Conservation (phyloP, 2,113 vertebrate genomes). For the Hemichromis elongatus region DNA sequence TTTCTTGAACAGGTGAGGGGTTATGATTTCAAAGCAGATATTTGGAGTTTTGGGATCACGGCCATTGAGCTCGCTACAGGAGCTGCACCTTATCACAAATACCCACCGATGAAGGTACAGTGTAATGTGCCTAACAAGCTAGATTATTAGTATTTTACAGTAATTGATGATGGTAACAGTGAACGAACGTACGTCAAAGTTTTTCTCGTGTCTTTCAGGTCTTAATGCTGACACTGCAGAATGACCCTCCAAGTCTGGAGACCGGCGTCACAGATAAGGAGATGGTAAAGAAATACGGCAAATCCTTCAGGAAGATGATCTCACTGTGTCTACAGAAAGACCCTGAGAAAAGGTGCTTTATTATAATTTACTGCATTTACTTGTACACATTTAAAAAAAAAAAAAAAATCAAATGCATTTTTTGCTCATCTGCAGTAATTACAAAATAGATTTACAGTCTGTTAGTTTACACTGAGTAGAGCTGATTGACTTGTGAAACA, state of each 20-base stretch:
- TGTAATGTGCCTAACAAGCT: background rate
- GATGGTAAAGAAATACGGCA: conserved; percentile 97
- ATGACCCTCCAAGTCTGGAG: conserved; percentile 91
- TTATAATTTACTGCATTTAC: background rate
- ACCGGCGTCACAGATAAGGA: conserved; percentile 97
- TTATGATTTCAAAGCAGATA: conserved; percentile 98
- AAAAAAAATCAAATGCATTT: background rate
- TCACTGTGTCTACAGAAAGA: conserved; percentile 96
- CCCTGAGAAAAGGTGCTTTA: conserved; percentile 89
- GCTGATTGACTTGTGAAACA: background rate
- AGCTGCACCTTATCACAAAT: conserved; percentile 97
- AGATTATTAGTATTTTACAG: background rate
- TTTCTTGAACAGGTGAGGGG: conserved; percentile 83
- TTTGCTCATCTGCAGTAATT: background rate
- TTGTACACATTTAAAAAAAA: background rate
- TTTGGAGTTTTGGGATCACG: conserved; percentile 99
- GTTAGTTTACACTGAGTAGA: background rate
- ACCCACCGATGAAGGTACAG: conserved; percentile 93
- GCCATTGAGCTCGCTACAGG: conserved; percentile 97
- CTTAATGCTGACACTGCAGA: conserved; percentile 97
- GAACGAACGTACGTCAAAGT: background rate
- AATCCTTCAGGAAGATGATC: conserved; percentile 98
- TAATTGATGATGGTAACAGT: background rate
- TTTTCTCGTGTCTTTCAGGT: conserved; percentile 74
- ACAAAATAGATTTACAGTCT: background rate